Evolutionary conservation across 2,113 vertebrate species (phyloP).

Genomic region (Lasiurus borealis): DNA sequence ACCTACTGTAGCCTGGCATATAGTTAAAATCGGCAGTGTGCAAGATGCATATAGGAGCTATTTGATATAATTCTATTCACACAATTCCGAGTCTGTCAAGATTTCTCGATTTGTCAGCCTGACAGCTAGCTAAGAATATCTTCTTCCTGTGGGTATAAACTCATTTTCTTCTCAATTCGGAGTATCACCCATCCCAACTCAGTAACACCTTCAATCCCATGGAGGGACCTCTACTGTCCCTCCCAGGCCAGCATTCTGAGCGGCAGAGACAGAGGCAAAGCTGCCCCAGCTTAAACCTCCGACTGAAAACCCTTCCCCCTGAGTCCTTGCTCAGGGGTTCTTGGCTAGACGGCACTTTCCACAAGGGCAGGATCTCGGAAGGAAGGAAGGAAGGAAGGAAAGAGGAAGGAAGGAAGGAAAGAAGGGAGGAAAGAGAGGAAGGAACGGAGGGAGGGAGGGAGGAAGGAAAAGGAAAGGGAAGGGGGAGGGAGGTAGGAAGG

Average conservation of each 20-base stretch:
- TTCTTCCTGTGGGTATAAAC: constrained; percentile 21
- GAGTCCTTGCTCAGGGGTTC: background rate
- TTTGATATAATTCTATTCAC: background rate
- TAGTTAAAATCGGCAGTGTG: background rate
- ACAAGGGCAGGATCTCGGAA: background rate
- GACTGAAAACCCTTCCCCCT: background rate
- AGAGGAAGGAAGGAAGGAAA: background rate
- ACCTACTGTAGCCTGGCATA: background rate
- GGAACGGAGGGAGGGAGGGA: no score
- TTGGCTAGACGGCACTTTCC: background rate
- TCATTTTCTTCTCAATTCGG: constrained; percentile 29
- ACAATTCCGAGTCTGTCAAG: background rate
- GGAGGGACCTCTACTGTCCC: background rate
- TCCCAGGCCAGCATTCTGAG: background rate
- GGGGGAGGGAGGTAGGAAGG: rapidly evolving
- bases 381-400: no score
- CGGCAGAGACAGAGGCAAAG: background rate
- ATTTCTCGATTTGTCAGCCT: background rate
- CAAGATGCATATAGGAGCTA: background rate
- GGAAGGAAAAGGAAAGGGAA: rapidly evolving
- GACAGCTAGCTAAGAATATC: constrained; percentile 1
- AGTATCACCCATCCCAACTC: background rate
- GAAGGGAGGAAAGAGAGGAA: rapidly evolving
- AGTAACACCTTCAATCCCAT: background rate
- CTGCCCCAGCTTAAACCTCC: background rate